Evolutionary conservation across 2,888 invertebrate genomes (phyloP).

Genomic region (Drosophila sordidula): DNA sequence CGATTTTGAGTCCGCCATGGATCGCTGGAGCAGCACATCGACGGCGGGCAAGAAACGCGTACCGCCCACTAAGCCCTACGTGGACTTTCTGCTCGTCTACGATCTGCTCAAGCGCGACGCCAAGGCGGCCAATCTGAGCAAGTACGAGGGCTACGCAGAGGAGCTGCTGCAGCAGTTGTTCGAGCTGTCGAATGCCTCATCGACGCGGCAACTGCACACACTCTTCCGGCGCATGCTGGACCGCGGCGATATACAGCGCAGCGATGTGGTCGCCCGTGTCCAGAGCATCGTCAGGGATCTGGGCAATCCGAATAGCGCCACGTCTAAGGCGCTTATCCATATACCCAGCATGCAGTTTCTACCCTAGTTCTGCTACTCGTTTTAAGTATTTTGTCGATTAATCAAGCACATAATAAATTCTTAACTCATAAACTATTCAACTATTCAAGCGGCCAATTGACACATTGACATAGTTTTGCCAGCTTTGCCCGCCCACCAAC

Average conservation of each 20-base stretch:
- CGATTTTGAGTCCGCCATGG: slow-evolving; percentile 78
- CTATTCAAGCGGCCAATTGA: slow-evolving; percentile 42
- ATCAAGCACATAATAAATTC: slow-evolving; percentile 49
- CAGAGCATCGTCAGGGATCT: slow-evolving; percentile 83
- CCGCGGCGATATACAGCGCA: slow-evolving; percentile 82
- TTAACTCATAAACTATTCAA: slow-evolving; percentile 35
- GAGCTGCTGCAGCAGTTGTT: slow-evolving; percentile 79
- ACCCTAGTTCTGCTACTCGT: slow-evolving; percentile 62
- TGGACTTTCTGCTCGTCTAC: slow-evolving; percentile 84
- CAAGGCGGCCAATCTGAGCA: slow-evolving; percentile 83
- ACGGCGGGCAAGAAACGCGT: slow-evolving; percentile 84
- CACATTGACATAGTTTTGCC: slow-evolving; percentile 69
- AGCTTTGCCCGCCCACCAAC: slow-evolving; percentile 27
- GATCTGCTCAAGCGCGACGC: slow-evolving; percentile 85
- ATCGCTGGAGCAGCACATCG: slow-evolving; percentile 81
- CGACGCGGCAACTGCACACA: slow-evolving; percentile 83
- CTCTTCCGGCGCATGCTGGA: slow-evolving; percentile 83
- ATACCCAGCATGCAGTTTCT: slow-evolving; percentile 84
- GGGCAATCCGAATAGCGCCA: slow-evolving; percentile 79
- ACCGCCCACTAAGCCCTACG: slow-evolving; percentile 85
- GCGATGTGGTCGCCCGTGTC: slow-evolving; percentile 83
- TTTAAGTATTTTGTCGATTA: slow-evolving; percentile 41
- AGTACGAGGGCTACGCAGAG: slow-evolving; percentile 84
- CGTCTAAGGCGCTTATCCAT: slow-evolving; percentile 77
- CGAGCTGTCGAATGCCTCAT: slow-evolving; percentile 80